Base-by-base conservation (phyloP, 2,888 invertebrate genomes). In the Nesidiocoris tenuis region DNA sequence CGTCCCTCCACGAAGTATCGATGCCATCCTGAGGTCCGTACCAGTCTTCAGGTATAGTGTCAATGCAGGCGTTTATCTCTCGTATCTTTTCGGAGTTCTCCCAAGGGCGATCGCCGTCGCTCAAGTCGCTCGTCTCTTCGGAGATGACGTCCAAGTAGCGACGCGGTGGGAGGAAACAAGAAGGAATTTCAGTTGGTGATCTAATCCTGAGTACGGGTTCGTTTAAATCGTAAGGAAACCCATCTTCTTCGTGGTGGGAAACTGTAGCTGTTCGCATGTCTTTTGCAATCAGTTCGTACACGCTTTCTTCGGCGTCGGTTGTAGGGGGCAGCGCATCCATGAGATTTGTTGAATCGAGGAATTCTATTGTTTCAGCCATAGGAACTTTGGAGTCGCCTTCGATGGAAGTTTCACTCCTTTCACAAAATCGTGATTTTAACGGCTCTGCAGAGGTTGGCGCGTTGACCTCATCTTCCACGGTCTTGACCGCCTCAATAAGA, bases 81-180 rank as follows among this genome's bases (percentile, higher is more conserved):
- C 77, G 77, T 22, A 78, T 79, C 17, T 76, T 19, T 19, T 79
- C 77, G 9, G 78, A 56, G 56, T 75, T 78, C 61, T 78, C 79
- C 79, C 79, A 79, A 0, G 79, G 78, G 19, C 67, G 76, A 9
- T 76, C 77, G 7, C 55, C 72, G 25, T 81, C 82, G 67, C 81
- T 81, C 1, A 80, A 57, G 25, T 80, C 81, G 65, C 80, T 81
- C 25, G 77, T 80, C 65, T 81, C 81, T 75, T 81, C 81, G 16
- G 79, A 76, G 21, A 81, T 81, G 5, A 80, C 81, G 39, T 81
- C 81, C 12, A 81, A 75, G 64, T 79, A 79, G 9, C 79, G 78
- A 56, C 78, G 75, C 18, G 77, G 77, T 19, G 79, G 79, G 5
- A 80, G 64, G 63, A 77, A 75, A 57, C 74, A 76, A 19, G 74